A percentile compares a stretch with the other conserved stretches of the same genome.
These are phyloP conservation scores for Apogon talboti DNA, from an alignment of 2,797 vertebrate species.

Conservation along the genomic window DNA sequence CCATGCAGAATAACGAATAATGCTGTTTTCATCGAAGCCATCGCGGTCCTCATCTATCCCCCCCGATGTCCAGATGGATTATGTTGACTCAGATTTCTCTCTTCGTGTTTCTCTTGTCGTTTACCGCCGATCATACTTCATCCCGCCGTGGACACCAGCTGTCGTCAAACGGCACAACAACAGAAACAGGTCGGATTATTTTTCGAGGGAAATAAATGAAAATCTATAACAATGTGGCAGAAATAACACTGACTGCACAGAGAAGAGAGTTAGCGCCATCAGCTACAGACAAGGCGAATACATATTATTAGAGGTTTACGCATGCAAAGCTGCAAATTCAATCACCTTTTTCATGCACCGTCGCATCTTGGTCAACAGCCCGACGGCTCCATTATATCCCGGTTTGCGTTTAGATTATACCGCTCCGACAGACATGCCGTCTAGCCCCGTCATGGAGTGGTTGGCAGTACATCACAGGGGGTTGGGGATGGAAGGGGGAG, in stretches of 20 bases:
- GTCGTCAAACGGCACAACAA: not conserved
- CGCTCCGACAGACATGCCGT: constrained; percentile 46
- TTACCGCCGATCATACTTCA: constrained; percentile 60
- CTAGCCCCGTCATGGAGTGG: constrained; percentile 13
- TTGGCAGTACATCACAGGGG: constrained; percentile 44
- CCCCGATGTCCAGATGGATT: constrained; percentile 53
- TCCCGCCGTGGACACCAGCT: constrained; percentile 19
- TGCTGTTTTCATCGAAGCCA: constrained; percentile 72
- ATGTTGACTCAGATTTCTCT: constrained; percentile 53
- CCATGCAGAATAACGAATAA: constrained; percentile 70
- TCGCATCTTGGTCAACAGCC: constrained; percentile 36
- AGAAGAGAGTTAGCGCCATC: constrained; percentile 22
- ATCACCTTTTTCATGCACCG: constrained; percentile 50
- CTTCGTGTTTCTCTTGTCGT: constrained; percentile 36
- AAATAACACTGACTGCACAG: not conserved
- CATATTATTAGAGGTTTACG: not conserved
- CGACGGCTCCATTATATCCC: constrained; percentile 28
- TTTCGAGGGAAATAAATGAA: not conserved
- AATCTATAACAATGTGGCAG: not conserved
- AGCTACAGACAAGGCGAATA: not conserved
- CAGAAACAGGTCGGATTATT: constrained; percentile 7
- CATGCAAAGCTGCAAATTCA: constrained; percentile 1
- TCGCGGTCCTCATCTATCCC: constrained; percentile 59
- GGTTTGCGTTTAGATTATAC: constrained; percentile 41
- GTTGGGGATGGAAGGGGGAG: no score